A percentile compares a stretch with the other conserved stretches of the same genome.
These are phyloP conservation scores for Campylomormyrus tamandua DNA, from an alignment of 2,113 vertebrate genomes.

Conservation along the genomic window DNA sequence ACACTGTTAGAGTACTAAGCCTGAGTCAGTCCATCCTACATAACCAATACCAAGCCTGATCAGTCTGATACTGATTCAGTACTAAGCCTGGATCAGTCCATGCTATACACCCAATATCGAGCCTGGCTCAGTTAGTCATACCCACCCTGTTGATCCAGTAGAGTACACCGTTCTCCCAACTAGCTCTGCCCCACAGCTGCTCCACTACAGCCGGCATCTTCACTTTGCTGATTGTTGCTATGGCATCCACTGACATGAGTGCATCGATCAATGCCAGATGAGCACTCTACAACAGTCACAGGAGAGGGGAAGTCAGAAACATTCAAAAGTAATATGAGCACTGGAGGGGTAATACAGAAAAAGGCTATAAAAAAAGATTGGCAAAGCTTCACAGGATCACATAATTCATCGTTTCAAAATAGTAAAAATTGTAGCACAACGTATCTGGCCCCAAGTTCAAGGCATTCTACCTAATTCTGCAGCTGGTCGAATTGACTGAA, in stretches of 20 bases:
- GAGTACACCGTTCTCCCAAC: slow-evolving; percentile 74
- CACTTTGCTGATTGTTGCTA: slow-evolving; percentile 60
- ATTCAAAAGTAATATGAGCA: not conserved
- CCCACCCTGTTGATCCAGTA: slow-evolving; percentile 83
- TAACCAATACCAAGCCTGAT: not conserved
- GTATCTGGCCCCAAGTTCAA: not conserved
- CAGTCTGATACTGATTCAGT: not conserved
- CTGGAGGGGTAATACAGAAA: not conserved
- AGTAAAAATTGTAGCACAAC: not conserved
- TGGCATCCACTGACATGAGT: slow-evolving; percentile 72
- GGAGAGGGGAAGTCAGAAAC: not conserved
- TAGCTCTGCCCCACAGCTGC: slow-evolving; percentile 52
- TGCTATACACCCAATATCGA: not conserved
- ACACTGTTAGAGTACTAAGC: not conserved
- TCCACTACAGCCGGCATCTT: slow-evolving; percentile 58
- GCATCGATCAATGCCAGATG: slow-evolving; percentile 72
- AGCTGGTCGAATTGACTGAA: not conserved
- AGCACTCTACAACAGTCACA: not conserved
- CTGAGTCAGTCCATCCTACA: not conserved
- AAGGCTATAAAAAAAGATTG: not conserved
- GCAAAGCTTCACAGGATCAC: not conserved
- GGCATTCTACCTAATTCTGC: not conserved
- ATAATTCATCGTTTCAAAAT: not conserved
- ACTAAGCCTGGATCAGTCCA: not conserved
- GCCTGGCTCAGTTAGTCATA: not conserved